Evolutionary conservation across 2,888 invertebrate species (phyloP), one percentile per base, ranked within the genome.

Genomic region (Spisula subtruncata): DNA sequence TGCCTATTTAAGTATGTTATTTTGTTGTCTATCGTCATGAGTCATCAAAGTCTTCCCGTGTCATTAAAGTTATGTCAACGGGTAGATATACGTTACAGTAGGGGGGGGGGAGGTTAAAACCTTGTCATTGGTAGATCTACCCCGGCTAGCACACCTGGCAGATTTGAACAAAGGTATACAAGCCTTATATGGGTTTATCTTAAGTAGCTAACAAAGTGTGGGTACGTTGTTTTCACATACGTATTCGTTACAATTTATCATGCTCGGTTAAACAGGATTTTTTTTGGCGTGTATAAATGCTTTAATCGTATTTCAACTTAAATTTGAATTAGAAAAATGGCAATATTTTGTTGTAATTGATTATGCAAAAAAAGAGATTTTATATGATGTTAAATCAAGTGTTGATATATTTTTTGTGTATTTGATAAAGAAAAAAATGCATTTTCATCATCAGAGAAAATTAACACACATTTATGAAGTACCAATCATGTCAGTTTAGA

Each of bases 71-170:
- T n/a, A 20, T 56, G 56, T 56, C 18, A 66, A 66, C 60, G 60
- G 60, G 60, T 25, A 25, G n/a, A 12, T 66, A 25, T 25, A 66
- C 0, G 6, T 66, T 25, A 25, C 25, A 51, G 41, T 41, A 5
- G 41, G 41, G 41, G 41, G 25, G 10, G 60, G 60, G 25, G 25
- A 66, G 60, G 60, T 66, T 25, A 66, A 25, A 66, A 66, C 25
- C 25, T 66, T 66, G 60, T 66, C 25, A 6, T 66, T 66, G 0
- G 25, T 10, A 5, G n/a, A 66, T 66, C 60, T 5, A 75, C 75
- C 32, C 29, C 12, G 29, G 29, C 48, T 48, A 35, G 41, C 51
- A 84, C 84, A 84, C 84, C 84, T 84, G 84, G 84, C 84, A 84
- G 75, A 75, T 32, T 75, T 35, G 29, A 84, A 84, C 84, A 84